Base-by-base conservation (phyloP, 2,888 invertebrate species). In the Sipha maydis region DNA sequence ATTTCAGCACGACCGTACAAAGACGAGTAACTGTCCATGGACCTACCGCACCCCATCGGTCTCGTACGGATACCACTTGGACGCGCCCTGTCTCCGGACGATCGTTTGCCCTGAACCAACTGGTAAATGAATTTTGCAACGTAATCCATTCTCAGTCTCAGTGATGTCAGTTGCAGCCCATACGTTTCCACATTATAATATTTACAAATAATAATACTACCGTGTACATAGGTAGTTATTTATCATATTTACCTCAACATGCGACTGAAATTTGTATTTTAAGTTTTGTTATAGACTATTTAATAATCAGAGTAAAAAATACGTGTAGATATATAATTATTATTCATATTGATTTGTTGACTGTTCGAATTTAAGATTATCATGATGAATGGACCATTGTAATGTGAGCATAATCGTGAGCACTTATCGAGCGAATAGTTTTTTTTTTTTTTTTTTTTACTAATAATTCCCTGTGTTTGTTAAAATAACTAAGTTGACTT, bases 71-170 rank as follows among this genome's bases (percentile, higher is more conserved):
- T 0, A 93, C 93, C 84, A 94, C 94, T 90, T n/a, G 77, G 89
- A 93, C 92, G 69, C 92, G 92, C 80, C 92, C 92, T 71, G 92
- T 95, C 28, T 93, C 95, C 9, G 96, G 95, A n/a, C 93, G 93
- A 89, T 96, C 96, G 0, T 96, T 95, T 91, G 94, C 94, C 34
- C 93, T 97, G 73, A 96, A 96, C 91, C 93, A 93, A 90, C 96
- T 96, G 91, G 97, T 96, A 92, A 95, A 95, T 91, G 94, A 95
- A 91, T 95, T 96, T 94, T 97, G 96, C 91, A 91, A 91, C 89
- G 90, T 90, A 54, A 92, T 92, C 69, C 67, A 83, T 77, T 76
- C 83, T 48, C 76, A 8, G 25, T 76, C 89, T 48, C 76, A 8
- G 31, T 84, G 31, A 84, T 34, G 4, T 21, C 28, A 83, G 48